Conservation (phyloP, 2,113 vertebrate species). For the Pongo abelii region DNA sequence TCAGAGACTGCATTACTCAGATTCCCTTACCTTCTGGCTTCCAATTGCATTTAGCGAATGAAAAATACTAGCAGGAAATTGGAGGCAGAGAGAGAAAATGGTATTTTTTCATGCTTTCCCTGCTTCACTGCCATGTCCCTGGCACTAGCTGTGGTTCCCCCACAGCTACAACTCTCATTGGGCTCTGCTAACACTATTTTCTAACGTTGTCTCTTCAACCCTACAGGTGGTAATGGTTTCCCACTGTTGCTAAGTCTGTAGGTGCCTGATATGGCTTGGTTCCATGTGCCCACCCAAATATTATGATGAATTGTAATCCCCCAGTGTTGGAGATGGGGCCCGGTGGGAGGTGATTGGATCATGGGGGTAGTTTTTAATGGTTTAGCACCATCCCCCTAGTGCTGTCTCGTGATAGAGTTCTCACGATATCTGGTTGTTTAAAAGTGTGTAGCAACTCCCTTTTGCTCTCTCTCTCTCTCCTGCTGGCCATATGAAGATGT, state of each 20-base stretch:
- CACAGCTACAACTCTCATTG: neutral
- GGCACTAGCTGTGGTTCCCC: neutral
- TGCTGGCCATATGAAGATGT: too few species aligned
- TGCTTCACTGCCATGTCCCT: neutral
- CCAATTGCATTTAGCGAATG: neutral
- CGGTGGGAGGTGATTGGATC: too few species aligned
- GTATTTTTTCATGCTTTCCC: neutral
- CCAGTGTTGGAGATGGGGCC: too few species aligned
- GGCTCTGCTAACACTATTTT: neutral
- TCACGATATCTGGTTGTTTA: too few species aligned
- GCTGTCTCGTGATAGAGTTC: too few species aligned
- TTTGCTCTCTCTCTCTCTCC: too few species aligned
- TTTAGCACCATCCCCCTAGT: too few species aligned
- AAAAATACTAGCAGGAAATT: neutral
- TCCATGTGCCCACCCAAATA: too few species aligned
- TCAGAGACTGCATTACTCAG: neutral
- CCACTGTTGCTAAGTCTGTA: neutral
- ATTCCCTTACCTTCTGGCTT: neutral
- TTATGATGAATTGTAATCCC: too few species aligned
- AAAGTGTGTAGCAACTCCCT: too few species aligned
- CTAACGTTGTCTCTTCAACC: neutral
- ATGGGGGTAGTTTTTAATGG: too few species aligned
- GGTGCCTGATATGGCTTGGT: neutral
- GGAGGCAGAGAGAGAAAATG: neutral
- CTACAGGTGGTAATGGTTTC: neutral